phyloP scores from a whole-genome alignment of 2,113 vertebrate genomes.

The Ophiodon elongatus region DNA sequence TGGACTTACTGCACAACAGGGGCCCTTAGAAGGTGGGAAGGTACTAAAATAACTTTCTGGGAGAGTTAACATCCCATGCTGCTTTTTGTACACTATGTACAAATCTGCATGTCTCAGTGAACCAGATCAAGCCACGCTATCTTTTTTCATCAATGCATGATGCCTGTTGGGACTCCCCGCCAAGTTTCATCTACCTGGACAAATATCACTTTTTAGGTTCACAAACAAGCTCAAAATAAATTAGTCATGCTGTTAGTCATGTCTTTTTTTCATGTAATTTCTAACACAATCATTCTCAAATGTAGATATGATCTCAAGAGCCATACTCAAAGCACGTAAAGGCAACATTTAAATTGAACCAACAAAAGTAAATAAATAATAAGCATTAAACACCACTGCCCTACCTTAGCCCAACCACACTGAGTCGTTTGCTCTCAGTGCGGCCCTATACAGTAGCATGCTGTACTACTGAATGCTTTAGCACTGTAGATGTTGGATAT shows the following conservation, averaged over 20 bases:
- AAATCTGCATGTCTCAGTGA: slow-evolving; percentile 10
- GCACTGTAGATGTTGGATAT: too few relatives aligned
- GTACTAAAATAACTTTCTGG: not conserved
- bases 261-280: not conserved
- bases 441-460: not conserved
- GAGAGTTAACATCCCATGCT: not conserved
- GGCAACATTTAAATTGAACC: not conserved
- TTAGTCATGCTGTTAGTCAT: not conserved
- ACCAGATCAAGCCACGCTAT: slow-evolving; percentile 50
- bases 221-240: not conserved
- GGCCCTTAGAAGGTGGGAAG: not conserved
- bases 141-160: not conserved
- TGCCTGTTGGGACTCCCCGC: not conserved
- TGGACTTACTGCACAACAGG: not conserved
- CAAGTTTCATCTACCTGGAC: not conserved
- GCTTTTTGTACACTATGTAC: not conserved
- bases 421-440: not conserved
- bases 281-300: not conserved
- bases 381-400: not conserved
- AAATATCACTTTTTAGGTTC: not conserved
- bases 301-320: not conserved
- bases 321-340: not conserved
- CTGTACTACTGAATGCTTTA: not conserved
- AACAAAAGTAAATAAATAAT: not conserved
- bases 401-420: not conserved